Percentiles rank a stretch among this genome's conserved stretches.
Evolutionary conservation across 2,113 vertebrate genomes (phyloP).

Genomic region (Nothocercus nigrocapillus): DNA sequence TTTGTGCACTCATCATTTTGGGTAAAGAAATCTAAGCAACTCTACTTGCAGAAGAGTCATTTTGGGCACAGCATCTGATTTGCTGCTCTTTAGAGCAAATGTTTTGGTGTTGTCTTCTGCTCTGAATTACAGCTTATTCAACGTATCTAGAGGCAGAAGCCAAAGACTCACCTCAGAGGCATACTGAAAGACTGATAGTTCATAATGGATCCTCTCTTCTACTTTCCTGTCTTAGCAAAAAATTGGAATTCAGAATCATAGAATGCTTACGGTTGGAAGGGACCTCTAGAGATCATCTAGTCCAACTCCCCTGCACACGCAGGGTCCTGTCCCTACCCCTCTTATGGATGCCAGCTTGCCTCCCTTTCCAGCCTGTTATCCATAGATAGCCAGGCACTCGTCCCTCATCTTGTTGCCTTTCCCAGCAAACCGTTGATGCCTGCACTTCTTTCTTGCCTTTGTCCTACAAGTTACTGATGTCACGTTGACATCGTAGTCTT

Average conservation of each 20-base stretch:
- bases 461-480: background rate
- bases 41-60: background rate
- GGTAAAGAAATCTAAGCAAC: background rate
- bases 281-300: too few relatives aligned
- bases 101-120: background rate
- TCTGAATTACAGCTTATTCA: background rate
- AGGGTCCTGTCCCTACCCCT: rapidly evolving
- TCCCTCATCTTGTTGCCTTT: background rate
- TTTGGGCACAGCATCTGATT: background rate
- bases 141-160: background rate
- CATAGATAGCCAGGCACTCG: background rate
- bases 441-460: background rate
- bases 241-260: background rate
- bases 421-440: background rate
- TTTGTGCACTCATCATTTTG: background rate
- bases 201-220: background rate
- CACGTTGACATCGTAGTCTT: background rate
- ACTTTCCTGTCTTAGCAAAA: background rate
- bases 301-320: too few relatives aligned
- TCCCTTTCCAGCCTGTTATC: background rate
- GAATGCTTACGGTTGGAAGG: too few relatives aligned
- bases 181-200: background rate
- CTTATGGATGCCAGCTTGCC: background rate
- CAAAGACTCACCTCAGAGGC: background rate
- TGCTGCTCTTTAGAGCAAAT: background rate